phyloP scores from a whole-genome alignment of 2,888 invertebrate genomes.

The Crocallis elinguaria region DNA sequence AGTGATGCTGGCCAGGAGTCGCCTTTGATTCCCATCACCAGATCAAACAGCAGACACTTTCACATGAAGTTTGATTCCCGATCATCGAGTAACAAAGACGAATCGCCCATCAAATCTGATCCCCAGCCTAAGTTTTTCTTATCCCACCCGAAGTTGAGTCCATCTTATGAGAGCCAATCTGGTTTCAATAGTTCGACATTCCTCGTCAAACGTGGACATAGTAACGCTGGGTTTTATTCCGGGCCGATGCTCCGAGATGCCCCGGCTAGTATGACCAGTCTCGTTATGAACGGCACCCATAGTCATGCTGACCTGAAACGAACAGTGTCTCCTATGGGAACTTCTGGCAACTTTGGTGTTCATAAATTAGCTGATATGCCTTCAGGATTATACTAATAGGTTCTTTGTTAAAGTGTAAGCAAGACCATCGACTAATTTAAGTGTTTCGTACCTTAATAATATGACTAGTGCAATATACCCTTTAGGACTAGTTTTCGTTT shows the following conservation, averaged over 20 bases:
- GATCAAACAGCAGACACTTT: constrained; percentile 58
- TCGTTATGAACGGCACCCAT: constrained; percentile 73
- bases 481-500: constrained; percentile 41
- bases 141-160: constrained; percentile 64
- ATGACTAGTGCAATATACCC: constrained; percentile 79
- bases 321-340: constrained; percentile 69
- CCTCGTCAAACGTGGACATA: constrained; percentile 86
- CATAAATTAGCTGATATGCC: constrained; percentile 90
- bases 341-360: constrained; percentile 69
- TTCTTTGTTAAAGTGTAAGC: constrained; percentile 51
- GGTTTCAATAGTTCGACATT: constrained; percentile 81
- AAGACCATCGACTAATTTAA: constrained; percentile 82
- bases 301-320: constrained; percentile 77
- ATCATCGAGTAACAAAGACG: constrained; percentile 53
- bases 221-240: constrained; percentile 87
- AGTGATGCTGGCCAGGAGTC: constrained; percentile 72
- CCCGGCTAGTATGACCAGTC: constrained; percentile 78
- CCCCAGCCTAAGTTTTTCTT: constrained; percentile 70
- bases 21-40: constrained; percentile 66
- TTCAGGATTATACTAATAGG: constrained; percentile 87
- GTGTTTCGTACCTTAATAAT: constrained; percentile 70
- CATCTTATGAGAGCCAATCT: constrained; percentile 64
- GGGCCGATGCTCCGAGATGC: constrained; percentile 81
- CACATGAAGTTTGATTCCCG: constrained; percentile 57
- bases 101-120: constrained; percentile 58